A percentile compares a stretch with the other conserved stretches of the same genome.
Conservation (phyloP, 2,888 invertebrate genomes). For the Tineola bisselliella region DNA sequence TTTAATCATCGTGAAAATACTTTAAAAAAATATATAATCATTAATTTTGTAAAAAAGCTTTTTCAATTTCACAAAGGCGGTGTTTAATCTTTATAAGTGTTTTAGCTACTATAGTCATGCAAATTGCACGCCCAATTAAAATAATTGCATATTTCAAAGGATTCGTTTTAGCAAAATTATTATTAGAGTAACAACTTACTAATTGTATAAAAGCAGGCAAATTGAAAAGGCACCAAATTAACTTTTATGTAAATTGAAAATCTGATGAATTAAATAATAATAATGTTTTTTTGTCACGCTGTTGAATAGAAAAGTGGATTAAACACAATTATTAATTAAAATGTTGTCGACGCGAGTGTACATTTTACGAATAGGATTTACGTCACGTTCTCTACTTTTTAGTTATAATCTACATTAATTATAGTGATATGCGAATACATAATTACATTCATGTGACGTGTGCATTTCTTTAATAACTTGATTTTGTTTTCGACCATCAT, state of each 20-base stretch:
- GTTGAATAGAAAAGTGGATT: not conserved
- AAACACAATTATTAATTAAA: conserved; percentile 4
- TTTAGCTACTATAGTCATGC: not conserved
- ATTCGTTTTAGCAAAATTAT: not conserved
- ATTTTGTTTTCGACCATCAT: no score
- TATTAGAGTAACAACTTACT: not conserved
- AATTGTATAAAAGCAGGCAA: not conserved
- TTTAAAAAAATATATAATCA: not conserved
- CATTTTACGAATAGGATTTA: not conserved
- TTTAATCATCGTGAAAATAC: no score
- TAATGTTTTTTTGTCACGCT: not conserved
- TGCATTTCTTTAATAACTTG: no score
- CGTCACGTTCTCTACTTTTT: not conserved
- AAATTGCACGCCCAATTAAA: not conserved
- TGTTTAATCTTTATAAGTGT: not conserved
- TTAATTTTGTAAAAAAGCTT: not conserved
- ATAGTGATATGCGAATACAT: no score
- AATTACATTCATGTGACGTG: no score
- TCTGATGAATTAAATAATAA: not conserved
- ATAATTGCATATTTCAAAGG: conserved; percentile 10
- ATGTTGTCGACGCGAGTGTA: not conserved
- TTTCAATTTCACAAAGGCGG: not conserved
- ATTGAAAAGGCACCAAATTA: not conserved
- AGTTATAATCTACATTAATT: not conserved
- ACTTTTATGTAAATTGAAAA: conserved; percentile 5